These are phyloP conservation scores for Callinectes sapidus DNA, from an alignment of 2,888 invertebrate species.

Conservation along the genomic window DNA sequence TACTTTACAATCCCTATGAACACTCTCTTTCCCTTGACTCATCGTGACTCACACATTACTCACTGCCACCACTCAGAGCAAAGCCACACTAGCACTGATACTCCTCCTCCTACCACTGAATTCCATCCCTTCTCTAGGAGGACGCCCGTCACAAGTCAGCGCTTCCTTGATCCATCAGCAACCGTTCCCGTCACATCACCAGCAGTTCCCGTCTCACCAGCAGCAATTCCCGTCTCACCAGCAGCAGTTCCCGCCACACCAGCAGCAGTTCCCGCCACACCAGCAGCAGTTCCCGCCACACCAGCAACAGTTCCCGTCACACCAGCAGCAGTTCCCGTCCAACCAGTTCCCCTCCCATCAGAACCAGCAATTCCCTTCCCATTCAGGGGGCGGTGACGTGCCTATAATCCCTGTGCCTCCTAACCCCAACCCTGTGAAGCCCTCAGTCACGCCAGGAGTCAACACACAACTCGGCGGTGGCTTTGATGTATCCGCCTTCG, in stretches of 20 bases:
- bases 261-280: background rate
- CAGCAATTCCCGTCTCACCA: constrained; percentile 10
- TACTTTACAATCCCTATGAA: no score
- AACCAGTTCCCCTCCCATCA: background rate
- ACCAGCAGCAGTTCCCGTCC: background rate
- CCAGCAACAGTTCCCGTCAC: background rate
- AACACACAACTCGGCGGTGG: background rate
- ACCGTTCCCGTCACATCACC: no score
- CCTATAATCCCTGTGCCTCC: background rate
- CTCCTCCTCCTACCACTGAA: no score
- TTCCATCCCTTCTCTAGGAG: background rate
- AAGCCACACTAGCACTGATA: no score
- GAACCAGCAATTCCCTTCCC: background rate
- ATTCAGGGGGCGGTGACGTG: background rate
- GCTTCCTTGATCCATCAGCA: background rate
- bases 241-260: background rate
- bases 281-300: background rate
- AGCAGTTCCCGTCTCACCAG: no score
- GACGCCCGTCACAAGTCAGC: background rate
- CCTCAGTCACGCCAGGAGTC: background rate
- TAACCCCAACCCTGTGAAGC: background rate
- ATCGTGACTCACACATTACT: no score
- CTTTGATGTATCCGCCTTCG: background rate
- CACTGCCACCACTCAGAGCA: no score
- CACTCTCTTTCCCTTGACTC: no score